These are phyloP conservation scores for Sternarchorhynchus goeldii DNA, from an alignment of 2,797 vertebrate species.

Conservation along the genomic window DNA sequence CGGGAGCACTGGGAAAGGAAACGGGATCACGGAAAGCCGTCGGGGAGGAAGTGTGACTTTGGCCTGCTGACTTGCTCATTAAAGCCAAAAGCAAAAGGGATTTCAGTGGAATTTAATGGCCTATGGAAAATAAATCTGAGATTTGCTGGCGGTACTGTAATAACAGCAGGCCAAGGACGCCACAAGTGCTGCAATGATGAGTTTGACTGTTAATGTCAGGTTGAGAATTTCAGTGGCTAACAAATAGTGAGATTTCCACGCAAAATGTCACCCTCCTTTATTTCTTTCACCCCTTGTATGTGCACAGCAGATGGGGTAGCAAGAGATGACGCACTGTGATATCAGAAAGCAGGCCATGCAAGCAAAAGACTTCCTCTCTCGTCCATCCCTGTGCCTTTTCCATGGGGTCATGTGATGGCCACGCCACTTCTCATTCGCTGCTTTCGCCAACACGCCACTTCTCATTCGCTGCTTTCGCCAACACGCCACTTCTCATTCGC, in stretches of 20 bases:
- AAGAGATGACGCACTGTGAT: not conserved
- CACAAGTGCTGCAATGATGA: not conserved
- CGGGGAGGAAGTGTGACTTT: conserved; percentile 29
- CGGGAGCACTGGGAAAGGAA: conserved; percentile 30
- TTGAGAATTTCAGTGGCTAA: not conserved
- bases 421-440: not conserved
- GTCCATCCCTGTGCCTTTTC: not conserved
- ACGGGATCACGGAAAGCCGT: conserved; percentile 14
- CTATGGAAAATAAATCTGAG: not conserved
- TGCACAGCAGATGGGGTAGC: conserved; percentile 22
- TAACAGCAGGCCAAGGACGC: not conserved
- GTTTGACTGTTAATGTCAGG: not conserved
- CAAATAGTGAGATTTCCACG: conserved; percentile 7
- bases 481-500: too few relatives aligned
- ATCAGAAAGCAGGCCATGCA: not conserved
- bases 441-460: too few relatives aligned
- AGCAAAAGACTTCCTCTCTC: too few relatives aligned
- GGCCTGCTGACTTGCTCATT: conserved; percentile 26
- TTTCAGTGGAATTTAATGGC: conserved; percentile 25
- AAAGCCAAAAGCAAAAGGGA: conserved; percentile 24
- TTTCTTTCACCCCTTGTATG: not conserved
- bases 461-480: too few relatives aligned
- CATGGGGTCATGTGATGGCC: not conserved
- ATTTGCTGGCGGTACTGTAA: not conserved
- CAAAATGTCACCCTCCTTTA: conserved; percentile 17